Conservation (phyloP, 2,113 vertebrate genomes). For the Dipodomys merriami region DNA sequence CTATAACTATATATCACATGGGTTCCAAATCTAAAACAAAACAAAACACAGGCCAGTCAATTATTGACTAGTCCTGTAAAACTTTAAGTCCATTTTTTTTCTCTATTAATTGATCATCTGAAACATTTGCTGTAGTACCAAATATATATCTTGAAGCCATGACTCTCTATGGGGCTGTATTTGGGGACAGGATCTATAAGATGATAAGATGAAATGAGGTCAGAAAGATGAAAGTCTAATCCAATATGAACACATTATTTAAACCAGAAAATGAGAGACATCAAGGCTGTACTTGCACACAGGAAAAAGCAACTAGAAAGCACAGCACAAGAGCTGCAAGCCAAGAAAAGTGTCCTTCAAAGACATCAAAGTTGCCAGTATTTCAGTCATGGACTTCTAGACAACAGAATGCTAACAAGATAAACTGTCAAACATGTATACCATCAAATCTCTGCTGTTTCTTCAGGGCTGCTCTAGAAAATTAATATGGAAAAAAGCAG, state of each 20-base stretch:
- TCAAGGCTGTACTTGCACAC: neutral
- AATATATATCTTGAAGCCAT: neutral
- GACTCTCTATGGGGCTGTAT: neutral
- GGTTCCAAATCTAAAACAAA: no score
- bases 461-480: neutral
- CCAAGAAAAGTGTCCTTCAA: neutral
- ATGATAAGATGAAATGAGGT: neutral
- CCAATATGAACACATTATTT: neutral
- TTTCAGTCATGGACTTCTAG: no score
- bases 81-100: no score
- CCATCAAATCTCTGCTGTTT: no score
- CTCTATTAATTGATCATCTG: no score
- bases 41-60: no score
- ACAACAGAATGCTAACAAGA: neutral
- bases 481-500: neutral
- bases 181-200: neutral
- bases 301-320: neutral
- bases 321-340: neutral
- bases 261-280: neutral
- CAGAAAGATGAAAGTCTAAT: neutral
- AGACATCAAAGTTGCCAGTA: no score
- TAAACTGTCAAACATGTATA: neutral
- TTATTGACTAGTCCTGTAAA: no score
- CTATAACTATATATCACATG: no score
- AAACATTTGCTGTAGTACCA: no score